These are phyloP conservation scores for Callocephalon fimbriatum DNA, from an alignment of 2,113 vertebrate genomes.

Conservation along the genomic window DNA sequence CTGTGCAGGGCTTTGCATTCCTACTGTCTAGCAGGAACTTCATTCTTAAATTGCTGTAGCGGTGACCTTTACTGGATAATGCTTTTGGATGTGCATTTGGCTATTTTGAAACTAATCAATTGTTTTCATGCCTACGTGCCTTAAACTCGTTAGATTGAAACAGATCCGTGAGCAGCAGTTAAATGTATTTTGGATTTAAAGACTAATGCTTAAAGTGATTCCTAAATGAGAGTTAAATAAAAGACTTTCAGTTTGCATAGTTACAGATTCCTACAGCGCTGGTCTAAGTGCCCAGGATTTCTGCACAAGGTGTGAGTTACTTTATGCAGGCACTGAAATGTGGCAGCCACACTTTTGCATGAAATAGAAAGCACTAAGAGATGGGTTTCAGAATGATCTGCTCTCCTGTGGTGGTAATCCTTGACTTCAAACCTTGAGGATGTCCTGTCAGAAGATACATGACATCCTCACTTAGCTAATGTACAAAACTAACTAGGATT, in stretches of 20 bases:
- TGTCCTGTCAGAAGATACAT: neutral
- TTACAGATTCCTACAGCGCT: neutral
- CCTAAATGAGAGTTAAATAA: neutral
- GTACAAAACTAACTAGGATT: neutral
- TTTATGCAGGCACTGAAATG: neutral
- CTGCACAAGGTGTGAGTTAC: neutral
- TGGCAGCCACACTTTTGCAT: accelerated
- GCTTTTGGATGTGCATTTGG: neutral
- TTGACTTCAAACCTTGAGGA: neutral
- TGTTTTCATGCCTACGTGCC: neutral
- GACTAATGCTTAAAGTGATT: neutral
- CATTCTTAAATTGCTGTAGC: neutral
- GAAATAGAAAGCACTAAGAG: neutral
- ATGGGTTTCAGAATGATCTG: neutral
- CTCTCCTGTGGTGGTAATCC: neutral
- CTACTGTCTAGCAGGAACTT: neutral
- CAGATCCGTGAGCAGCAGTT: neutral
- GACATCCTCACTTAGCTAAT: neutral
- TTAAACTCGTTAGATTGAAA: neutral
- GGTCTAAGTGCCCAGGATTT: neutral
- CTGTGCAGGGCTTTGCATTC: neutral
- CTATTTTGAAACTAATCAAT: neutral
- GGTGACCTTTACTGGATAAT: neutral
- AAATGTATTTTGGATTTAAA: neutral
- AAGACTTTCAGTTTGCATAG: neutral